Evolutionary conservation across 2,888 invertebrate genomes (phyloP), one percentile per base, ranked within the genome.

Genomic region (Lordiphosa andalusiaca): DNA sequence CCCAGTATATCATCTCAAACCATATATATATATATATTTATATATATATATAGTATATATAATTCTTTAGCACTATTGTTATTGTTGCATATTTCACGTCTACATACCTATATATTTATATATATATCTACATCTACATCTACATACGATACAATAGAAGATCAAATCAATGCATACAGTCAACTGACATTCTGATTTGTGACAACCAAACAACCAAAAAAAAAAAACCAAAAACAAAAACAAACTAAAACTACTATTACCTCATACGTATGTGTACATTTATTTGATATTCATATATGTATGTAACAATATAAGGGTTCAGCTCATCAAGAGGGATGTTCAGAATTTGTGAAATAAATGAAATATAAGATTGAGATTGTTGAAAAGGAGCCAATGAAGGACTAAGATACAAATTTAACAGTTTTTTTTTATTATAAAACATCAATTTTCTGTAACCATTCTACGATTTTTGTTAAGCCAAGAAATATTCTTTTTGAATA

Each of bases 271-370:
- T 49, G 21, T 12, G 9, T 41, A 16, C 30, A 54, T 52, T n/a
- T 53, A 52, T 53, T 44, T 41, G 47, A 41, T 60, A 48, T 57
- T 61, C 49, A 66, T 56, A 35, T 38, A 46, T 48, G 41, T 57
- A 56, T 49, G 36, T 49, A 9, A 50, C 3, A 49, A 36, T 12
- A 41, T 42, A 46, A 36, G 38, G 42, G n/a, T 33, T 48, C 7
- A 37, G 6, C n/a, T 41, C n/a, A 3, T 23, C 16, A 7, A 38
- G 6, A 36, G 10, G 23, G 42, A 53, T 58, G 40, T 63, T 58
- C 51, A 42, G 69, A 35, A 46, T 53, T 52, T 10, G 12, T 41
- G 0, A 41, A 41, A 21, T 3, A 12, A 42, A 10, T 33, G 36
- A 12, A 0, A 10, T 7, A 1, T 0, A n/a, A 48, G 40, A 9